phyloP scores from a whole-genome alignment of 23 tunicate species.

The Aplidium turbinatum region DNA sequence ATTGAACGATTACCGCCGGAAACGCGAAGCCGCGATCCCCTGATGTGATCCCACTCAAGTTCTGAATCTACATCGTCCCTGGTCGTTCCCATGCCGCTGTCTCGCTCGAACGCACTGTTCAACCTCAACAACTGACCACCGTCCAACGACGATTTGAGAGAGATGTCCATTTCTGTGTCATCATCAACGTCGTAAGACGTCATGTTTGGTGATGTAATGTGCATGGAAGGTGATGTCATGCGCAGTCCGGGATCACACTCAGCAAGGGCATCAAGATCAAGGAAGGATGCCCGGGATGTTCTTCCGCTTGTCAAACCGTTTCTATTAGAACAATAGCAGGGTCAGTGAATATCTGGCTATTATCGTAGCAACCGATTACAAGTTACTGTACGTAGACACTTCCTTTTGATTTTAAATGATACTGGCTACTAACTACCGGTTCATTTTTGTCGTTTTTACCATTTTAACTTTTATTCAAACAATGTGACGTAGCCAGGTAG shows the following conservation, averaged over 20 bases:
- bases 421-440: no score
- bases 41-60: not conserved
- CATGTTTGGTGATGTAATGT: not conserved
- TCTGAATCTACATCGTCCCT: conserved; percentile 55
- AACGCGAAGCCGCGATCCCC: not conserved
- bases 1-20: not conserved
- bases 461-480: no score
- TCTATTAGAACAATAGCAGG: not conserved
- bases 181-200: conserved; percentile 25
- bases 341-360: no score
- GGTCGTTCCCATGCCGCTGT: conserved; percentile 77
- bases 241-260: conserved; percentile 77
- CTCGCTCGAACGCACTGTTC: conserved; percentile 48
- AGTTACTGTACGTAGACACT: no score
- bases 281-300: conserved; percentile 51
- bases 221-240: conserved; percentile 7
- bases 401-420: no score
- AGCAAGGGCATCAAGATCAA: conserved; percentile 57
- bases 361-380: no score
- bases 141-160: conserved; percentile 49
- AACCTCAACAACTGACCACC: not conserved
- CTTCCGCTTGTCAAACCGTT: not conserved
- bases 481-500: no score
- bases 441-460: no score
- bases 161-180: conserved; percentile 41